These are phyloP conservation scores for Trinectes maculatus DNA, from an alignment of 2,113 vertebrate genomes.

Conservation along the genomic window DNA sequence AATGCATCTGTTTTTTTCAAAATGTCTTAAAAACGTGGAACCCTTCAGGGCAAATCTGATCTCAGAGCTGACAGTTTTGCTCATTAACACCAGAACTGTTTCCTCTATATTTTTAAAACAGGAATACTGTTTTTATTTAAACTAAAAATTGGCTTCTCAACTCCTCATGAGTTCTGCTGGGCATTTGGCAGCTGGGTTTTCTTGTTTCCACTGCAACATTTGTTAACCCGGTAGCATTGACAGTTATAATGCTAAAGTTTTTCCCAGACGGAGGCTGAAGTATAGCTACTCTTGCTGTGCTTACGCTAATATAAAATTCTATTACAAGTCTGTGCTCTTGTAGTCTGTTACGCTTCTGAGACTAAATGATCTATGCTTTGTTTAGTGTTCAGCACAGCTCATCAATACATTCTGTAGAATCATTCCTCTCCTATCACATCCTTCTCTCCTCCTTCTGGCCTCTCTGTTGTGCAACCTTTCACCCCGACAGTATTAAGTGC, in stretches of 20 bases:
- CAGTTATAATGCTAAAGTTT: slow-evolving; percentile 15
- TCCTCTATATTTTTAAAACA: background rate
- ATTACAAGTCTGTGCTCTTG: slow-evolving; percentile 14
- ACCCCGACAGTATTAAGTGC: slow-evolving; percentile 1
- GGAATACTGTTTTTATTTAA: slow-evolving; percentile 9
- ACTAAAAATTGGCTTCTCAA: slow-evolving; percentile 18
- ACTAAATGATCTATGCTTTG: slow-evolving; percentile 43
- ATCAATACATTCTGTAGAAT: slow-evolving; percentile 23
- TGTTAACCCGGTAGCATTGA: slow-evolving; percentile 46
- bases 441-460: background rate
- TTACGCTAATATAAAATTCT: slow-evolving; percentile 53
- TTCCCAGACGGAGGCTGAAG: slow-evolving; percentile 30
- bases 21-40: background rate
- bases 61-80: slow-evolving; percentile 15
- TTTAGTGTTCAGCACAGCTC: slow-evolving; percentile 24
- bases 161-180: slow-evolving; percentile 9
- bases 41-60: slow-evolving; percentile 17
- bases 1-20: slow-evolving; percentile 26
- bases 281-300: slow-evolving; percentile 30
- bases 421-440: background rate
- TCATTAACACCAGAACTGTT: slow-evolving; percentile 26
- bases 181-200: slow-evolving; percentile 35
- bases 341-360: slow-evolving; percentile 5
- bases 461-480: background rate
- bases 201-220: slow-evolving; percentile 38